A percentile compares a stretch with the other conserved stretches of the same genome.
These are phyloP conservation scores for Archilochus colubris DNA, from an alignment of 2,113 vertebrate genomes.

Conservation along the genomic window DNA sequence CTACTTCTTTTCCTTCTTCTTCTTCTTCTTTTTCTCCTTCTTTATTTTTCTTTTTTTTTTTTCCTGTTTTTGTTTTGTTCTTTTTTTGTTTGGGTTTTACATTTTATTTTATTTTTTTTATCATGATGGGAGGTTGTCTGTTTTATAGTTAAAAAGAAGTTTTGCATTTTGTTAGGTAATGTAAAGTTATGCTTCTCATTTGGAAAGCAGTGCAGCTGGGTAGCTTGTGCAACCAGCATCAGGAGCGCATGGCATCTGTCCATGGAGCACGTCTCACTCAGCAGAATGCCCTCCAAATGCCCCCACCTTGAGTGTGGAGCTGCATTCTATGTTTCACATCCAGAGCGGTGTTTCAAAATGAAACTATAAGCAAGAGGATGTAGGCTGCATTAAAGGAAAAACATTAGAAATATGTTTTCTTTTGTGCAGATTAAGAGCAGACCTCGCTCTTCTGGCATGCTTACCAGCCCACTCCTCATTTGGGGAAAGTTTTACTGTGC, in stretches of 20 bases:
- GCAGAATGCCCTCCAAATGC: neutral
- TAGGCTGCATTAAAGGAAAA: neutral
- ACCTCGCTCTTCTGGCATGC: neutral
- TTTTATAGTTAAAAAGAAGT: neutral
- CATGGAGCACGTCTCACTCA: neutral
- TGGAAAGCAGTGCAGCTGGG: neutral
- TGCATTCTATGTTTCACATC: neutral
- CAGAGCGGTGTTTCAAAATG: neutral
- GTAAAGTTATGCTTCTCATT: neutral
- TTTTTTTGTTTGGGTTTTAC: neutral
- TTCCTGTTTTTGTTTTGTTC: neutral
- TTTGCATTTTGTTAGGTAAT: neutral
- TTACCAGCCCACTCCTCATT: neutral
- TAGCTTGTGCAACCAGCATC: neutral
- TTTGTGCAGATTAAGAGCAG: neutral
- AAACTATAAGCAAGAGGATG: neutral
- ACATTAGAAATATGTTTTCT: neutral
- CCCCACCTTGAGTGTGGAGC: neutral
- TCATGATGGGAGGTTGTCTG: too few species aligned
- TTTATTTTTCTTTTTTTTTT: too few species aligned
- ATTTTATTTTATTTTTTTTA: neutral
- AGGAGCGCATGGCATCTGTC: neutral
- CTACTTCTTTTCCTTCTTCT: too few species aligned
- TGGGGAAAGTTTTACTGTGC: constrained; percentile 15
- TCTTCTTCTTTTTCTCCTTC: too few species aligned